Conservation (phyloP, 2,888 invertebrate genomes). For the Rhingia campestris region DNA sequence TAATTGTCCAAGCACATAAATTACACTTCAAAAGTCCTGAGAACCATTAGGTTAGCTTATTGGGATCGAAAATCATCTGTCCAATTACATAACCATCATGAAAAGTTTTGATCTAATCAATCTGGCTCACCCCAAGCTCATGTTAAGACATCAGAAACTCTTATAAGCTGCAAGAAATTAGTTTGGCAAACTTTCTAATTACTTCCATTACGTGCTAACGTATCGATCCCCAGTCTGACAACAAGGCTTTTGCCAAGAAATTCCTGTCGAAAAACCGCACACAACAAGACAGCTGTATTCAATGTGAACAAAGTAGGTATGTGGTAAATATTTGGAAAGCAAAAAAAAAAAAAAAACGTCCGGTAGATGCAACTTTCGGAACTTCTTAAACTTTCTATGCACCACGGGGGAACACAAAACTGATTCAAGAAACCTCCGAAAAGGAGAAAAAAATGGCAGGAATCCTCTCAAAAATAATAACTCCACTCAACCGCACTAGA, state of each 20-base stretch:
- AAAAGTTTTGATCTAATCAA: neutral
- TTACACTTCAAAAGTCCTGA: too few species aligned
- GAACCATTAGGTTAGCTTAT: too few species aligned
- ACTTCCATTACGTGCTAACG: slow-evolving; percentile 37
- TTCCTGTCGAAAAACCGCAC: neutral
- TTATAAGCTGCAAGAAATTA: slow-evolving; percentile 23
- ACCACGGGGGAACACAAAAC: slow-evolving; percentile 10
- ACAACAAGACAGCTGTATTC: neutral
- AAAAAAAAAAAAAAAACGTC: slow-evolving; percentile 21
- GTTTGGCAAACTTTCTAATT: slow-evolving; percentile 53
- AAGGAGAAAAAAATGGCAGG: neutral
- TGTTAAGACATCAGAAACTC: neutral
- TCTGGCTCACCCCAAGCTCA: neutral
- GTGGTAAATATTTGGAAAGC: neutral
- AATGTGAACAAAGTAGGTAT: slow-evolving; percentile 11
- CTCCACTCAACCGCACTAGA: slow-evolving; percentile 27
- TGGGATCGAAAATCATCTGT: too few species aligned
- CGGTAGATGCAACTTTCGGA: slow-evolving; percentile 18
- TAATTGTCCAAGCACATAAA: too few species aligned
- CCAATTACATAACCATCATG: neutral
- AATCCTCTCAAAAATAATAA: slow-evolving; percentile 36
- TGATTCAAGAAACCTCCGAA: slow-evolving; percentile 26
- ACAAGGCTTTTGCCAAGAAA: neutral
- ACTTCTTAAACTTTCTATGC: slow-evolving; percentile 35
- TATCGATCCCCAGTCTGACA: slow-evolving; percentile 3